Evolutionary conservation across 2,797 vertebrate genomes (phyloP).

Genomic region (Crax fasciolata): DNA sequence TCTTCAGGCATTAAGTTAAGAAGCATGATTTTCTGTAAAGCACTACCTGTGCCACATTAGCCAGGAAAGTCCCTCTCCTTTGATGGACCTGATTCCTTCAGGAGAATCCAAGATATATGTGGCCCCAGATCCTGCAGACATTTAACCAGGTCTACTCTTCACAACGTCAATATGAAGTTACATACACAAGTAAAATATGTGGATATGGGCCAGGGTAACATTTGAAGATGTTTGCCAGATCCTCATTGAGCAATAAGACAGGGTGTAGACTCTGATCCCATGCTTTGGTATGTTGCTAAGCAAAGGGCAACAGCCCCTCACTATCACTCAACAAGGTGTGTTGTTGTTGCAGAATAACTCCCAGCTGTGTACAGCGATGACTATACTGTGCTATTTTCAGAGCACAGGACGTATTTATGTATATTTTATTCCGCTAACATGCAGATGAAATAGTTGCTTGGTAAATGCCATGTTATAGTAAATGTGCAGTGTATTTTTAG

Average conservation of each 20-base stretch:
- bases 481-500: conserved; percentile 51
- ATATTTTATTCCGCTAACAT: conserved; percentile 55
- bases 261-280: conserved; percentile 68
- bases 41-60: background rate
- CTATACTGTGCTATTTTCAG: conserved; percentile 53
- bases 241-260: conserved; percentile 71
- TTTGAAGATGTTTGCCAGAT: background rate
- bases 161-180: conserved; percentile 46
- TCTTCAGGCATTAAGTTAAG: background rate
- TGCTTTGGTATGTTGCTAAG: conserved; percentile 72
- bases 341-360: conserved; percentile 64
- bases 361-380: background rate
- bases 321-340: conserved; percentile 69
- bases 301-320: conserved; percentile 57
- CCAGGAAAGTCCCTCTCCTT: background rate
- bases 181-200: conserved; percentile 64
- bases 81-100: fast-evolving
- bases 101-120: background rate
- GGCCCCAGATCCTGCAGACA: background rate
- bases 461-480: conserved; percentile 11
- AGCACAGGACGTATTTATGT: conserved; percentile 32
- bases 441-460: conserved; percentile 26
- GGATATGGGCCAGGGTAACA: conserved; percentile 41
- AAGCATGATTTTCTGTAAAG: background rate
- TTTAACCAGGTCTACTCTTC: background rate